Evolutionary conservation across 2,888 invertebrate species (phyloP), one percentile per base, ranked within the genome.

Genomic region (Agrotis exclamationis): DNA sequence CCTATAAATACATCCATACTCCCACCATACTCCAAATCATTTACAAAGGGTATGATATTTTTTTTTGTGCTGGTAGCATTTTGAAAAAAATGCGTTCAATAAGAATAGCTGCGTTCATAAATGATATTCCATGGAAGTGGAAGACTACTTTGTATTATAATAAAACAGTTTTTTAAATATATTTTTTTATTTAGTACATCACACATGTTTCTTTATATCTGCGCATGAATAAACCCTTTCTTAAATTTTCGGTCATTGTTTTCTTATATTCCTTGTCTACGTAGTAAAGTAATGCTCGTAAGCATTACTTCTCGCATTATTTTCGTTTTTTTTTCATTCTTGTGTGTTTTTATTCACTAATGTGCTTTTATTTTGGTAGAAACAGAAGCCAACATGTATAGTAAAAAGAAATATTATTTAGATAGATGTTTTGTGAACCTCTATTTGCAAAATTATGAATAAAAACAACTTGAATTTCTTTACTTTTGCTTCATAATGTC

Each of bases 21-120:
- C 6, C 5, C 33, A 33, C 0, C 33, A 33, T 33, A 39, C 39
- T 44, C 16, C 0, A 28, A 48, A 28, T 14, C n/a, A 33, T 5
- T 28, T 1, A 3, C 16, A 39, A 3, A 3, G 2, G 0, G 3
- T 1, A 1, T 11, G 3, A 7, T 4, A 18, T 58, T 60, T 78
- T 63, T n/a, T 78, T 63, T 48, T 53, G 0, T 0, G 13, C 1
- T 57, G 44, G 77, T 33, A 68, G 68, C 73, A 68, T 67, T 28
- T 18, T 4, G 2, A 18, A 59, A 60, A 18, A 13, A 57, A 51
- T 44, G 28, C 79, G 62, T 79, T 82, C 79, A 72, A 13, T 2
- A n/a, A 44, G 1, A 39, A 2, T 4, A 22, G 39, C 6, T 56
- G 33, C 65, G 62, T 67, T 57, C 66, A 54, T 33, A 33, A 28